phyloP scores from a whole-genome alignment of 2,888 invertebrate species.

The Chymomyza amoena region DNA sequence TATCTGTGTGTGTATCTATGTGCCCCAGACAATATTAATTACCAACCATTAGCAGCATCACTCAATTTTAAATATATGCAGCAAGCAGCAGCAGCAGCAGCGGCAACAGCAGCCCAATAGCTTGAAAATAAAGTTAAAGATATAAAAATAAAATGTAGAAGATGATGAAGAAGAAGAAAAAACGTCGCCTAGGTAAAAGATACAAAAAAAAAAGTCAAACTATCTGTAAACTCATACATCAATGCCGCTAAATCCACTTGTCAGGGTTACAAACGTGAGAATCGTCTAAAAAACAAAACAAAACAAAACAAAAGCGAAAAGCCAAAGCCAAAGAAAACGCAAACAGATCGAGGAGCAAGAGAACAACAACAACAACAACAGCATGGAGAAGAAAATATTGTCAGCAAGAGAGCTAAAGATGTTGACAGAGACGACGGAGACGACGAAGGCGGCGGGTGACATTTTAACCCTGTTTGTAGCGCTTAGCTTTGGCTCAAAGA shows the following conservation, averaged over 20 bases:
- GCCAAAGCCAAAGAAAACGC: constrained; percentile 49
- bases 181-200: background rate
- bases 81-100: constrained; percentile 43
- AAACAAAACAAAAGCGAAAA: constrained; percentile 18
- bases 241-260: constrained; percentile 73
- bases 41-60: constrained; percentile 65
- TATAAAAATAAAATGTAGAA: background rate
- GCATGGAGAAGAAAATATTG: constrained; percentile 52
- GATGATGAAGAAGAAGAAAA: constrained; percentile 6
- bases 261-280: constrained; percentile 69
- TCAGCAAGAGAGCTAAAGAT: constrained; percentile 29
- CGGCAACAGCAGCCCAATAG: too few species aligned
- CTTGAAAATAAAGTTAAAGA: background rate
- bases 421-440: background rate
- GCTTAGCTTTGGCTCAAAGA: constrained; percentile 7
- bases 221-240: constrained; percentile 68
- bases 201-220: constrained; percentile 38
- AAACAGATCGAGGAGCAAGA: constrained; percentile 47
- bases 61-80: constrained; percentile 65
- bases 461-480: constrained; percentile 54
- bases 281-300: constrained; percentile 44
- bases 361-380: background rate
- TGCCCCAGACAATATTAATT: constrained; percentile 57
- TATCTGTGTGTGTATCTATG: background rate
- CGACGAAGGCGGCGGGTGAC: constrained; percentile 9